A percentile compares a stretch with the other conserved stretches of the same genome.
phyloP scores from a whole-genome alignment of 2,113 vertebrate species.

The Thoracochromis brauschi region DNA sequence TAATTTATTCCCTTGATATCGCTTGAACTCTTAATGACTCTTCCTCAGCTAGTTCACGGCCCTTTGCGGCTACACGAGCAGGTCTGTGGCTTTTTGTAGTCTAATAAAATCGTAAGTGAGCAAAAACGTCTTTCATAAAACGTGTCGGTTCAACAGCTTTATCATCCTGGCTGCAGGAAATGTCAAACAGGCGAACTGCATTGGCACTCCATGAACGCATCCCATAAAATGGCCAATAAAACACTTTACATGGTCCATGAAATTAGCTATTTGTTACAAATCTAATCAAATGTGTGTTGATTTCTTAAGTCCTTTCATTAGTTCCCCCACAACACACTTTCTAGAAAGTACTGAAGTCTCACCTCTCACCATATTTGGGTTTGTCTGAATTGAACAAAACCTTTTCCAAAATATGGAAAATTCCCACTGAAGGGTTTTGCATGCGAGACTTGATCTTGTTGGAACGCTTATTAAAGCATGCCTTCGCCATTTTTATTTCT shows the following conservation, averaged over 20 bases:
- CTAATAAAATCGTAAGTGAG: conserved; percentile 72
- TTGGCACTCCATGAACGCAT: conserved; percentile 49
- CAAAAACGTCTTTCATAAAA: conserved; percentile 71
- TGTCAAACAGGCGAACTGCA: conserved; percentile 54
- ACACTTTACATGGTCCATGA: conserved; percentile 54
- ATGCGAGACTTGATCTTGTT: not conserved
- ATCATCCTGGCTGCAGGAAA: conserved; percentile 59
- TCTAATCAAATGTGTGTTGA: conserved; percentile 45
- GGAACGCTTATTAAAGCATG: not conserved
- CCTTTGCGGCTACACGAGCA: not conserved
- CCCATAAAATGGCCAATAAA: conserved; percentile 64
- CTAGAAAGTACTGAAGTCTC: not conserved
- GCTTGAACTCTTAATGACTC: conserved; percentile 52
- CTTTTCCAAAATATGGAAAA: not conserved
- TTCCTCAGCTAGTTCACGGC: conserved; percentile 24
- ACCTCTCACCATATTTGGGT: not conserved
- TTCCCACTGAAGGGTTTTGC: not conserved
- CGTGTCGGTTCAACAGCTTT: conserved; percentile 58
- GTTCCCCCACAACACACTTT: not conserved
- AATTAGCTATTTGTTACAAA: conserved; percentile 60
- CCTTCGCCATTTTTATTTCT: not conserved
- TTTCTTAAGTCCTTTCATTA: conserved; percentile 17
- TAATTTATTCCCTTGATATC: conserved; percentile 55
- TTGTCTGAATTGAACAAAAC: not conserved
- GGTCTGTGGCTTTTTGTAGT: conserved; percentile 38